Evolutionary conservation across 64 coral and sea anemone species (phyloP).

Genomic region (Stichodactyla mertensii): DNA sequence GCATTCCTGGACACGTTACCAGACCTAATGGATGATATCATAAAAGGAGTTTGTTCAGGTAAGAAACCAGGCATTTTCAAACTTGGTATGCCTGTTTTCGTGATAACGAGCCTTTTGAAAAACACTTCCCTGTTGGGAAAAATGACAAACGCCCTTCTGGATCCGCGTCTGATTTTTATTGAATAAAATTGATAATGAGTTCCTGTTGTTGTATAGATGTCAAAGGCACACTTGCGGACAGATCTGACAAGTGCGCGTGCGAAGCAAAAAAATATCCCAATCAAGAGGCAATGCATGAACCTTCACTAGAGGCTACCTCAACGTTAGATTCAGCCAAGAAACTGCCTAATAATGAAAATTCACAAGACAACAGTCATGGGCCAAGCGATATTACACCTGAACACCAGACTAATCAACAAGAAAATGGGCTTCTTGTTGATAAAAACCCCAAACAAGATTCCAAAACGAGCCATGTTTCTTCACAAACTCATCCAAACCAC

Average conservation of each 20-base stretch:
- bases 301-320: not conserved
- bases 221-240: not conserved
- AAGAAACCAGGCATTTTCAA: no score
- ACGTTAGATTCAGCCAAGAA: not conserved
- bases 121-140: no score
- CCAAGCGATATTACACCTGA: not conserved
- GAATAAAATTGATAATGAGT: not conserved
- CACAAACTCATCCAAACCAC: not conserved
- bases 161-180: no score
- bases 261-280: not conserved
- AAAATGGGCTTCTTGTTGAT: not conserved
- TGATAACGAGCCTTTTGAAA: no score
- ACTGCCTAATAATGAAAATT: not conserved
- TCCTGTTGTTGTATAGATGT: not conserved
- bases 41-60: constrained; percentile 47
- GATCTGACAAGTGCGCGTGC: not conserved
- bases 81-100: no score
- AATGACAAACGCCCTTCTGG: no score
- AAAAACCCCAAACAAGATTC: not conserved
- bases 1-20: constrained; percentile 63
- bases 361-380: not conserved
- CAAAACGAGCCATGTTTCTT: not conserved
- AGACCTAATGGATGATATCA: constrained; percentile 48
- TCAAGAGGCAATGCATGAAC: not conserved
- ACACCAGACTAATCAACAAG: not conserved